Conservation (phyloP, 2,888 invertebrate genomes). For the Pammene aurita region DNA sequence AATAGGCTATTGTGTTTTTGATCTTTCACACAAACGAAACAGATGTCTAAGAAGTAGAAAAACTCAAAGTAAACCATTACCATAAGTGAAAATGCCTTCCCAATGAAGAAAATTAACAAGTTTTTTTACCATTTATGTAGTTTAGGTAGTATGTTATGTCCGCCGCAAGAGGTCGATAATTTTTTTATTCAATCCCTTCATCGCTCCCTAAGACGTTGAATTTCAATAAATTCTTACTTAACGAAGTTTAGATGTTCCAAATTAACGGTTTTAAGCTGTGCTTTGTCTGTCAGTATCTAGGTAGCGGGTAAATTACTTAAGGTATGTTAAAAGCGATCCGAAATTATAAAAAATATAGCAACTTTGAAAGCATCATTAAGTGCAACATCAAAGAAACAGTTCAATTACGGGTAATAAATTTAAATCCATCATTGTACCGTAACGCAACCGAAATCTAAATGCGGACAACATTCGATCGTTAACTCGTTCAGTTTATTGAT, state of each 20-base stretch:
- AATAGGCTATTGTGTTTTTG: not conserved
- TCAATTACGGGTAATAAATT: conserved; percentile 37
- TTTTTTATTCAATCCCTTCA: no score
- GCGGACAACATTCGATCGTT: conserved; percentile 24
- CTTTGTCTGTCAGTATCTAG: no score
- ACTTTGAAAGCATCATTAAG: conserved; percentile 4
- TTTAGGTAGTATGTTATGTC: no score
- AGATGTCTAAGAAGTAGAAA: not conserved
- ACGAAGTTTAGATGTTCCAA: no score
- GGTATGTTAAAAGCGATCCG: no score
- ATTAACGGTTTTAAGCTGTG: no score
- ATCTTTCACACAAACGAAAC: not conserved
- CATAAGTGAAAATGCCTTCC: not conserved
- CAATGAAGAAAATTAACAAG: no score
- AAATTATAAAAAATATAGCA: not conserved
- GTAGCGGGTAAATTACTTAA: no score
- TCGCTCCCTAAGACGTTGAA: no score
- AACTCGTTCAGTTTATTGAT: conserved; percentile 28
- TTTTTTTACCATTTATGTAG: no score
- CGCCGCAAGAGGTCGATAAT: no score
- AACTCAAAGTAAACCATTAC: not conserved
- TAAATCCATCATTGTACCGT: conserved; percentile 35
- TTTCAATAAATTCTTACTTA: no score
- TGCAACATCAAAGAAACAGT: conserved; percentile 16
- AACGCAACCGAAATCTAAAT: conserved; percentile 27